Evolutionary conservation across 2,797 vertebrate species (phyloP), one percentile per base, ranked within the genome.

Genomic region (Glyptemys insculpta): DNA sequence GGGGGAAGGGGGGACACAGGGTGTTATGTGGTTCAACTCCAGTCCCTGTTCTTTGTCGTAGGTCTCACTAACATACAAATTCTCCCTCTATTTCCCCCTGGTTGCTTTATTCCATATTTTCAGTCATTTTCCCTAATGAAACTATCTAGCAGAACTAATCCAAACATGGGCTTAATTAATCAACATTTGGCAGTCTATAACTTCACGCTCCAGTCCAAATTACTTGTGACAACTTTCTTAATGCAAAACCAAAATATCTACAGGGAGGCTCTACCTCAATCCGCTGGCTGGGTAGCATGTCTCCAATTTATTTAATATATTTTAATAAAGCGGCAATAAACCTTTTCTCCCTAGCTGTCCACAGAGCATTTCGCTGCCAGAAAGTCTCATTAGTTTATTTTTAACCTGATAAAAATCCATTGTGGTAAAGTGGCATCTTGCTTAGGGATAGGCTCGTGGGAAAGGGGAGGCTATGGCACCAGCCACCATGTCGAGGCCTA

Each of bases 91-190:
- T 91, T 95, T 90, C 9, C 59, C 89, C 27, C 34, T 86, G 82
- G 85, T 85, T 96, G 68, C 54, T 98, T 98, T 95, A 96, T 96
- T 97, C 95, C 83, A 91, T 91, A 95, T 98, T 98, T 98, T 98
- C 96, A 97, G 96, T 96, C 89, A 97, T 98, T 98, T 98, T 96
- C 94, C 90, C 96, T 98, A 98, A 98, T 98, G 98, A 98, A 98
- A 98, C 95, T 95, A 98, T 98, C 97, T 97, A 97, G 98, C 98
- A 98, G 98, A 98, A 98, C 98, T 98, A 98, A 98, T 98, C 98
- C 97, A 98, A 98, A 98, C 98, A 98, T 95, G 47, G 82, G 92
- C 96, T 98, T 98, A 98, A 98, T 98, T 99, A 98, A 98, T 99
- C 98, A 98, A 98, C 97, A 97, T 96, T 98, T 98, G 98, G 97